Conservation (phyloP, 1,140 invertebrate species). For the Lucilia sericata region DNA sequence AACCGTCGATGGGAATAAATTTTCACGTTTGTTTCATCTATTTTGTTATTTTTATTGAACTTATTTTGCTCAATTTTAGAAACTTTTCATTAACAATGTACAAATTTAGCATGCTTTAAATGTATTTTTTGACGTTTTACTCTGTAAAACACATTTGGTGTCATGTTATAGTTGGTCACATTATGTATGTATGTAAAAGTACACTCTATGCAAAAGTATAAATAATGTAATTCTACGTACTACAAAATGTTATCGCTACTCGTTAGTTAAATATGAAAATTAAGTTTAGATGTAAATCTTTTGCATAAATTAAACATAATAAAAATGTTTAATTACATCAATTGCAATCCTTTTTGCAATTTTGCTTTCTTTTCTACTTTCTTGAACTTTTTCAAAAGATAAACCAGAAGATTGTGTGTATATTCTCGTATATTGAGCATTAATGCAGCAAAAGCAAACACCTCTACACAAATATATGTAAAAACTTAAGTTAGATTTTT, state of each 20-base stretch:
- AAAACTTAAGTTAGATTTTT: too few species aligned
- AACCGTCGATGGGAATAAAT: too few species aligned
- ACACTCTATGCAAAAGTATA: not conserved
- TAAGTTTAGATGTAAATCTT: constrained; percentile 30
- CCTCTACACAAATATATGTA: too few species aligned
- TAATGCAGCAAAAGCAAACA: too few species aligned
- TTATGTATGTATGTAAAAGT: not conserved
- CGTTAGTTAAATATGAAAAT: constrained; percentile 27
- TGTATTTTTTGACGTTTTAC: too few species aligned
- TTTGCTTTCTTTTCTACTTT: constrained; percentile 19
- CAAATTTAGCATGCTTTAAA: too few species aligned
- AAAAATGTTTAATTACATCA: constrained; percentile 44
- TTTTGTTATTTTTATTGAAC: too few species aligned
- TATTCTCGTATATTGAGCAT: too few species aligned
- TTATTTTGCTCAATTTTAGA: too few species aligned
- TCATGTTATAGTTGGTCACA: not conserved
- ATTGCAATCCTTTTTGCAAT: constrained; percentile 27
- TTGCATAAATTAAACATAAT: constrained; percentile 38
- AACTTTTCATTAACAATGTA: too few species aligned
- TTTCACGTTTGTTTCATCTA: too few species aligned
- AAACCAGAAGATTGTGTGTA: not conserved
- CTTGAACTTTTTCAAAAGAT: not conserved
- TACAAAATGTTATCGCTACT: not conserved
- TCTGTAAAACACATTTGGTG: too few species aligned
- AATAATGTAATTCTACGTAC: not conserved